Conservation (phyloP, 2,113 vertebrate species). For the Panthera tigris region DNA sequence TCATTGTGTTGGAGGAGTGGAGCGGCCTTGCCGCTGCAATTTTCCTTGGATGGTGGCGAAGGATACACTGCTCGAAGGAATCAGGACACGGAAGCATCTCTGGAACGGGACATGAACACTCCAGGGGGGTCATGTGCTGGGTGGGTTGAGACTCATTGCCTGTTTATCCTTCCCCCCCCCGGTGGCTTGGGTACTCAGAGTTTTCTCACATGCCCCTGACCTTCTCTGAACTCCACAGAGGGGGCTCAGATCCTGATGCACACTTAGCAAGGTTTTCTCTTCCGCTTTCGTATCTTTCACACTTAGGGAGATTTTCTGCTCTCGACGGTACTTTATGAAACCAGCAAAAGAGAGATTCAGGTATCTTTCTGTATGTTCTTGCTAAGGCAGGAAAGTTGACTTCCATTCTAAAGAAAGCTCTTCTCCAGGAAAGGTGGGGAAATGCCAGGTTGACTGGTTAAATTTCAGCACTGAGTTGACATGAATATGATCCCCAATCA, state of each 20-base stretch:
- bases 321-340: not conserved
- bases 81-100: not conserved
- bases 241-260: not conserved
- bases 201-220: not conserved
- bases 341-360: not conserved
- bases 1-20: constrained; percentile 85
- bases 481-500: not conserved
- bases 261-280: not conserved
- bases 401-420: not conserved
- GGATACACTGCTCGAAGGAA: not conserved
- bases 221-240: not conserved
- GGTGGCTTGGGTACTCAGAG: not conserved
- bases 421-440: not conserved
- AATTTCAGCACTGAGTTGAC: not conserved
- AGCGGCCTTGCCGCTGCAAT: constrained; percentile 71
- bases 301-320: not conserved
- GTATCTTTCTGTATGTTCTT: not conserved
- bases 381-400: not conserved
- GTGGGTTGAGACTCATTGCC: not conserved
- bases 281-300: not conserved
- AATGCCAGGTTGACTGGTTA: not conserved
- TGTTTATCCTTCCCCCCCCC: not conserved
- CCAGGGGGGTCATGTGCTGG: not conserved
- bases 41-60: constrained; percentile 47
- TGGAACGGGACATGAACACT: not conserved